Evolutionary conservation across 2,888 invertebrate species (phyloP), one percentile per base, ranked within the genome.

Genomic region (Lepeophtheirus nordmannii): DNA sequence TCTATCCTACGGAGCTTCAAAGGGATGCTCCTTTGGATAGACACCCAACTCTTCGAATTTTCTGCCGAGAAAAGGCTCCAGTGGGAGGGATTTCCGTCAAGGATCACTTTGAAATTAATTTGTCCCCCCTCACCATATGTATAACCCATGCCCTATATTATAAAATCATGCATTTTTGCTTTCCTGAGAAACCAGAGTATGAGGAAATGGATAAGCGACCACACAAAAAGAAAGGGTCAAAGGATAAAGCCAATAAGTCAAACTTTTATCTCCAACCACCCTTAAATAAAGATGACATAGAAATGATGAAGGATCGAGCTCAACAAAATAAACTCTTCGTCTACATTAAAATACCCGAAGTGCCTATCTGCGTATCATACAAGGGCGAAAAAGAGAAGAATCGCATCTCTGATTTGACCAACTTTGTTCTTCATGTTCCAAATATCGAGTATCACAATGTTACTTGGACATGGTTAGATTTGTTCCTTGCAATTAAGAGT

Each of bases 61-160:
- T 94, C 77, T 96, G 97, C 72, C 82, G 94, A 68, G 97, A 97
- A 77, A 86, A 89, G 70, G 90, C 92, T 59, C 94, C 93, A 0
- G 97, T 97, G 9, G 96, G 94, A n/a, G 98, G 98, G 2, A 98
- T 98, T 71, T 89, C 93, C 0, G 92, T 98, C 14, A 98, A 97
- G 75, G 97, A 98, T 74, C 94, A 96, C 77, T 94, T 99, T 76
- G 98, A 98, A 79, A 92, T 97, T 70, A 96, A 96, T 78, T 87
- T 97, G 58, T 90, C 92, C 14, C 96, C 97, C 10, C 82, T 97
- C 68, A 86, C 87, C 1, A 89, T 90, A 73, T 86, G 89, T 84
- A 73, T 96, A 67, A 96, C 94, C 0, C 91, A 94, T 76, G 90
- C 92, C 75, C 93, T 96, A 78, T 98, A 90, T 80, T 89, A 89